These are phyloP conservation scores for Aleadryas rufinucha DNA, from an alignment of 2,113 vertebrate species.

Conservation along the genomic window DNA sequence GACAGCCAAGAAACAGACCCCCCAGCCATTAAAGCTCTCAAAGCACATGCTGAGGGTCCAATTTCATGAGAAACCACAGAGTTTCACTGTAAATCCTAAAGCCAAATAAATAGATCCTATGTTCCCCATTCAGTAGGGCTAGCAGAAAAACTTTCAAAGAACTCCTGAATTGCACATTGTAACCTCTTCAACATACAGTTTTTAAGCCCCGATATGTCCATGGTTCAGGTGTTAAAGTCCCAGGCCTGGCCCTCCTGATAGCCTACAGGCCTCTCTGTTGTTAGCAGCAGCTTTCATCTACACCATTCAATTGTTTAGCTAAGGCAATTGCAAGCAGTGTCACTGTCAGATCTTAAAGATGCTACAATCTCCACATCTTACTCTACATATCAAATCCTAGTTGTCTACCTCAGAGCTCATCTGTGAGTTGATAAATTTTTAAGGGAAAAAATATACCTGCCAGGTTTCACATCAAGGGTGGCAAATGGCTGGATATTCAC, in stretches of 20 bases:
- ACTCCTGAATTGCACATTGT: fast-evolving
- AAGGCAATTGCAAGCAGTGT: not conserved
- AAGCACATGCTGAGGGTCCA: not conserved
- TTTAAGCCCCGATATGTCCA: not conserved
- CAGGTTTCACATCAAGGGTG: not conserved
- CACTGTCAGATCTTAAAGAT: not conserved
- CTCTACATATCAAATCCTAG: not conserved
- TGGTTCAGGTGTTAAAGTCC: not conserved
- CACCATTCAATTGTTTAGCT: not conserved
- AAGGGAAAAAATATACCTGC: not conserved
- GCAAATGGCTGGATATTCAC: not conserved
- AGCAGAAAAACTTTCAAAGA: not conserved
- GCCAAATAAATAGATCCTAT: not conserved
- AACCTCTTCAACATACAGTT: not conserved
- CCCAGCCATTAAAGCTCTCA: not conserved
- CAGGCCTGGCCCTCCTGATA: not conserved
- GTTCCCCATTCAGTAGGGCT: not conserved
- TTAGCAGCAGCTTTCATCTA: not conserved
- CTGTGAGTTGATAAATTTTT: not conserved
- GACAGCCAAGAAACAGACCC: not conserved
- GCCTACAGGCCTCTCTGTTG: not conserved
- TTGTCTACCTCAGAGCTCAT: not conserved
- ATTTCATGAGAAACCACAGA: not conserved
- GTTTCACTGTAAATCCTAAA: not conserved
- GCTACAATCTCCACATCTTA: not conserved